A percentile compares a stretch with the other conserved stretches of the same genome.
Conservation (phyloP, 2,888 invertebrate species). For the Agriopis aurantiaria region DNA sequence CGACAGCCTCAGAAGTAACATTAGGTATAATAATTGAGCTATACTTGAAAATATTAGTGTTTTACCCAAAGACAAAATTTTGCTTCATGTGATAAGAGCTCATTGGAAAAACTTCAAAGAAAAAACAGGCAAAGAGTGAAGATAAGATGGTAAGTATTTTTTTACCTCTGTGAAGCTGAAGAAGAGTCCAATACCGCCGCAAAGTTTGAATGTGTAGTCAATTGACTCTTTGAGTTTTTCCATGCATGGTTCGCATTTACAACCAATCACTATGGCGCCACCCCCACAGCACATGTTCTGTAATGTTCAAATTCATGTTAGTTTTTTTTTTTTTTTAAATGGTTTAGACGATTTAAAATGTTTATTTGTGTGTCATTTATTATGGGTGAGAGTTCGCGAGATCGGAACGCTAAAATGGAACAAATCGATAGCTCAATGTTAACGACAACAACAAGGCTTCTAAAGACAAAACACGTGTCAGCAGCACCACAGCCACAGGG, state of each 20-base stretch:
- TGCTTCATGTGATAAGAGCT: conserved; percentile 22
- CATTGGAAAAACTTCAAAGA: conserved; percentile 11
- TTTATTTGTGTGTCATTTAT: background rate
- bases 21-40: background rate
- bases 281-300: conserved; percentile 86
- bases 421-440: too few species aligned
- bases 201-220: conserved; percentile 94
- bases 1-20: background rate
- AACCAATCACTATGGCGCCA: conserved; percentile 64
- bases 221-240: conserved; percentile 91
- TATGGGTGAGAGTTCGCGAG: too few species aligned
- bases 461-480: too few species aligned
- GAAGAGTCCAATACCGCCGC: conserved; percentile 97
- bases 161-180: conserved; percentile 98
- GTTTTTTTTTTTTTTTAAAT: background rate
- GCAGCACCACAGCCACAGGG: too few species aligned
- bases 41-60: conserved; percentile 2
- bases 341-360: background rate
- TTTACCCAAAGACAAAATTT: conserved; percentile 3
- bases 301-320: conserved; percentile 47
- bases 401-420: too few species aligned
- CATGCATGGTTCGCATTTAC: conserved; percentile 91
- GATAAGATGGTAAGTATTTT: background rate
- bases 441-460: too few species aligned
- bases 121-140: conserved; percentile 2